Evolutionary conservation across 2,797 vertebrate species (phyloP), one percentile per base, ranked within the genome.

Genomic region (Numenius phaeopus): DNA sequence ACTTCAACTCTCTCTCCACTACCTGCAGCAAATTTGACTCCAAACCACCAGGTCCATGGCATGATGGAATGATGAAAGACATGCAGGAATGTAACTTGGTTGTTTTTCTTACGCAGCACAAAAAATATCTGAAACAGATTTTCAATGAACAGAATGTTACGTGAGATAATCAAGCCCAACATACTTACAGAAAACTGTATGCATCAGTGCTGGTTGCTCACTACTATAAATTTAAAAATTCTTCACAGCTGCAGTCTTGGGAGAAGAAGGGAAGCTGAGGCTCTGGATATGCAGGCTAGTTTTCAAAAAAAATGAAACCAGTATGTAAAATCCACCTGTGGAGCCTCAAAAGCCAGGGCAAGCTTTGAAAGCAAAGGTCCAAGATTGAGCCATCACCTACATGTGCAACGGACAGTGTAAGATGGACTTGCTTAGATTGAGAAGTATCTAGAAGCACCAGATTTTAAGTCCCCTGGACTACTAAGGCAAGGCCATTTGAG

Each of bases 11-110:
- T 76, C 44, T 94, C 91, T 94, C 88, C 83, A 87, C 94, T 99
- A 99, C 99, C 99, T 99, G 99, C 14, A 97, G 99, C 97, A 98
- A 99, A 99, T 94, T 99, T 99, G 94, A 99, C 99, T 83, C 99
- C 99, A 97, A 99, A 99, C 99, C 99, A 99, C 99, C 99, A 99
- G 94, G 99, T 99, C 98, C 99, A 99, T 9, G 99, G 99, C 99
- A 99, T 99, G 97, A 99, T 99, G 47, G 99, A 99, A 97, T 99
- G 99, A 98, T 99, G 99, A 97, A 98, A 99, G 87, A 99, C 99
- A 70, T 99, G 99, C 93, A 99, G 99, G 97, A 99, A 99, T 55
- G 99, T 99, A 96, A 99, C 98, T 98, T 99, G 99, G 93, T 97
- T 99, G 97, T 98, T 99, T 97, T 99, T 99, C 98, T 99, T 99